Evolutionary conservation across 2,113 vertebrate genomes (phyloP).

Genomic region (Panthera uncia): DNA sequence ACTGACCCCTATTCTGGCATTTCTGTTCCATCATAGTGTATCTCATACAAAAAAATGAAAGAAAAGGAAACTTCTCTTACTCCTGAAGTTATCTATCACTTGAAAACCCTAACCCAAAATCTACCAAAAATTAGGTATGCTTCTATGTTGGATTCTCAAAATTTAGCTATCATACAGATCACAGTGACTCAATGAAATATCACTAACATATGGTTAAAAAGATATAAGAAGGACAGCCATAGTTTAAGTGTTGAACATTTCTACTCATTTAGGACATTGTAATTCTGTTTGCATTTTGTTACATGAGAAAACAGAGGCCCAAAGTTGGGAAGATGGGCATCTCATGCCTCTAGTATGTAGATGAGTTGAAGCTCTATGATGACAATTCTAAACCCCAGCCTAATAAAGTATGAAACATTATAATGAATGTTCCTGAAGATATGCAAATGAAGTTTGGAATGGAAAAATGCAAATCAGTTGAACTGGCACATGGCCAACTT

Average conservation of each 20-base stretch:
- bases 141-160: background rate
- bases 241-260: background rate
- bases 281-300: background rate
- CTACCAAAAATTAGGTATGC: background rate
- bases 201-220: background rate
- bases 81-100: background rate
- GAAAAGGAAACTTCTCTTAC: background rate
- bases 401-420: conserved; percentile 13
- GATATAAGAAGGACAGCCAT: background rate
- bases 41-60: background rate
- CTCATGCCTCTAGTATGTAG: background rate
- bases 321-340: background rate
- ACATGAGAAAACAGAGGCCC: background rate
- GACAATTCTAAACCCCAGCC: background rate
- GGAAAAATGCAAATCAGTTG: conserved; percentile 27
- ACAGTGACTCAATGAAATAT: conserved; percentile 6
- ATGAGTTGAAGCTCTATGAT: conserved; percentile 21
- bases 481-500: background rate
- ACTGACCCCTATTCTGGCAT: background rate
- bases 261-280: background rate
- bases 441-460: conserved; percentile 26
- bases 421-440: conserved; percentile 26
- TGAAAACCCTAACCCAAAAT: background rate
- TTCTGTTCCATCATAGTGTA: background rate
- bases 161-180: background rate